These are phyloP conservation scores for Etheostoma spectabile DNA, from an alignment of 2,113 vertebrate genomes.

Conservation along the genomic window DNA sequence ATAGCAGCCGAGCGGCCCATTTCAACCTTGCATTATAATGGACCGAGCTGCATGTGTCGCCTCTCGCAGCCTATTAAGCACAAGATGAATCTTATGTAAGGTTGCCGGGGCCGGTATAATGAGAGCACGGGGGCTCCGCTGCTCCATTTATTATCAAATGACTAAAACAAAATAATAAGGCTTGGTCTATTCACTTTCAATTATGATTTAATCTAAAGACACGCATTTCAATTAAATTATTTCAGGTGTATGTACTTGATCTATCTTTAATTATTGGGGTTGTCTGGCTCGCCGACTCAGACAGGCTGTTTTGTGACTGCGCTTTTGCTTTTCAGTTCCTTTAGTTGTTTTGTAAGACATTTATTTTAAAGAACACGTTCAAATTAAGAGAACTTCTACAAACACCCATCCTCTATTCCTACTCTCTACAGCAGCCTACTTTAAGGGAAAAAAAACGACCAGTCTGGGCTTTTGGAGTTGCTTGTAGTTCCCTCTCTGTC, in stretches of 20 bases:
- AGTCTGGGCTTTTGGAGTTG: not conserved
- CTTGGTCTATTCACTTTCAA: slow-evolving; percentile 73
- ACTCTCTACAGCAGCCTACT: not conserved
- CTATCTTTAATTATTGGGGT: slow-evolving; percentile 54
- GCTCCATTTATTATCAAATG: slow-evolving; percentile 74
- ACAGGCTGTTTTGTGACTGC: not conserved
- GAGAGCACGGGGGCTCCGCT: slow-evolving; percentile 65
- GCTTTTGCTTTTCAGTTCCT: not conserved
- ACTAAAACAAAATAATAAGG: slow-evolving; percentile 78
- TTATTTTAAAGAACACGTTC: not conserved
- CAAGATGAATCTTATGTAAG: slow-evolving; percentile 93
- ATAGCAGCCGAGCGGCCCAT: slow-evolving; percentile 89
- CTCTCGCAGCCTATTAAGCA: slow-evolving; percentile 96
- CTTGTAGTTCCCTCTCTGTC: not conserved
- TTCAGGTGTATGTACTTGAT: slow-evolving; percentile 74
- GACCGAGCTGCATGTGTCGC: slow-evolving; percentile 91
- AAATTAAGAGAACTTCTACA: not conserved
- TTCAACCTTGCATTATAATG: slow-evolving; percentile 97
- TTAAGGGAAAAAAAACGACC: not conserved
- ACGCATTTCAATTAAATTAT: slow-evolving; percentile 66
- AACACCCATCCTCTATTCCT: not conserved
- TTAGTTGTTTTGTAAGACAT: not conserved
- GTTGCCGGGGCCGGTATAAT: slow-evolving; percentile 74
- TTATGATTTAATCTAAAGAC: slow-evolving; percentile 72
- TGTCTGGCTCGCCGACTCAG: slow-evolving; percentile 16